These are phyloP conservation scores for Poeciliopsis retropinna DNA, from an alignment of 2,113 vertebrate species.

Conservation along the genomic window DNA sequence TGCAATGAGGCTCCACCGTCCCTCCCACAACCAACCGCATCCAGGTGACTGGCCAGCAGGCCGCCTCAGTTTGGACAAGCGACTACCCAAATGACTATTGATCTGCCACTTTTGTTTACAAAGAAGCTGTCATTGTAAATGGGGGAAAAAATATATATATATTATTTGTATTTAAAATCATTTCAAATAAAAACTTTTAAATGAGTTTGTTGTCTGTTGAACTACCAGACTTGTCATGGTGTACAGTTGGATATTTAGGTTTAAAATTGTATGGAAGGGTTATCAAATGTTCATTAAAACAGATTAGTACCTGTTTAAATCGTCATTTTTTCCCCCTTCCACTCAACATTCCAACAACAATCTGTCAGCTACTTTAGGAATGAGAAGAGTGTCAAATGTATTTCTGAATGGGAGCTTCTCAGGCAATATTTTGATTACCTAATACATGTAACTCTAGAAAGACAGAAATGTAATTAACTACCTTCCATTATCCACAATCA, in stretches of 20 bases:
- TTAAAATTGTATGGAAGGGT: background rate
- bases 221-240: too few relatives aligned
- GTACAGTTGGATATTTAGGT: background rate
- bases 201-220: constrained; percentile 26
- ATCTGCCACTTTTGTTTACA: constrained; percentile 88
- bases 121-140: constrained; percentile 90
- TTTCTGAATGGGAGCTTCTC: too few relatives aligned
- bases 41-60: constrained; percentile 24
- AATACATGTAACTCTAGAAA: too few relatives aligned
- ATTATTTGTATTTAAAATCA: constrained; percentile 92
- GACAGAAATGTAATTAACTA: too few relatives aligned
- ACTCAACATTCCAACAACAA: too few relatives aligned
- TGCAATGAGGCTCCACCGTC: constrained; percentile 61
- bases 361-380: too few relatives aligned
- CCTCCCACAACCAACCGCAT: constrained; percentile 47
- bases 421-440: too few relatives aligned
- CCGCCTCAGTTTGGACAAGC: constrained; percentile 52
- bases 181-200: constrained; percentile 92
- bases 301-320: too few relatives aligned
- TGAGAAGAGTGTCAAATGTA: too few relatives aligned
- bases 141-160: constrained; percentile 74
- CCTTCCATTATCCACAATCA: too few relatives aligned
- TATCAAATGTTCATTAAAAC: background rate
- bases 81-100: constrained; percentile 69
- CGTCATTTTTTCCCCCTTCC: too few relatives aligned